Percentiles rank a stretch among this genome's conserved stretches.
Evolutionary conservation across 2,113 vertebrate genomes (phyloP).

Genomic region (Prolemur simus): DNA sequence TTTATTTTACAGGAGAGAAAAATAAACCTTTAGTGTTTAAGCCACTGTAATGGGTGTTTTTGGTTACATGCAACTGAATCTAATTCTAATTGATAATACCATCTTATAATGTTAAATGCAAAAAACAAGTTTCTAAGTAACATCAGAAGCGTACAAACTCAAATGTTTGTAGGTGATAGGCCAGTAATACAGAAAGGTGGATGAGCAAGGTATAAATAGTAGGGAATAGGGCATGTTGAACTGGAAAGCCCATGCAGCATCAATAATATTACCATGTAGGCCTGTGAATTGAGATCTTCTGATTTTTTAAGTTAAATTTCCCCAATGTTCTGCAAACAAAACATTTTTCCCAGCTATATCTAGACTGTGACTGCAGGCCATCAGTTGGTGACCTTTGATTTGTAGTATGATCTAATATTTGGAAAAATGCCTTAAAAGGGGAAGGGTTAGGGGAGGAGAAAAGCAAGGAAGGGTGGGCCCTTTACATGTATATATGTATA

Average conservation of each 20-base stretch:
- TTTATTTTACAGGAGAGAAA: neutral
- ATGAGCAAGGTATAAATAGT: neutral
- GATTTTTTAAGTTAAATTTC: neutral
- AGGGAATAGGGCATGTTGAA: neutral
- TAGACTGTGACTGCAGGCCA: neutral
- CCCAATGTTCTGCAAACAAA: neutral
- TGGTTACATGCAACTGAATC: neutral
- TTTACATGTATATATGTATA: neutral
- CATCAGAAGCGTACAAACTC: neutral
- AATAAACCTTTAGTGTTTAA: neutral
- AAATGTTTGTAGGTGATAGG: neutral
- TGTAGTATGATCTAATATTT: slow-evolving; percentile 11
- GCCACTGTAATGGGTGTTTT: neutral
- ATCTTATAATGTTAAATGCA: neutral
- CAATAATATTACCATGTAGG: neutral
- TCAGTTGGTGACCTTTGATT: neutral
- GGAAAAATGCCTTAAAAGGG: neutral
- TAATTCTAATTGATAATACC: neutral
- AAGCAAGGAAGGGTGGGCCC: neutral
- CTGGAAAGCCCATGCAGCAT: neutral
- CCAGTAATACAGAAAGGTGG: neutral
- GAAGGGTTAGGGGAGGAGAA: neutral
- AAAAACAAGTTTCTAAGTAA: neutral
- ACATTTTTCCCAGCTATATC: neutral
- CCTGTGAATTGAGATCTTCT: neutral